These are phyloP conservation scores for Phortica magna DNA, from an alignment of 2,888 invertebrate genomes.

Conservation along the genomic window DNA sequence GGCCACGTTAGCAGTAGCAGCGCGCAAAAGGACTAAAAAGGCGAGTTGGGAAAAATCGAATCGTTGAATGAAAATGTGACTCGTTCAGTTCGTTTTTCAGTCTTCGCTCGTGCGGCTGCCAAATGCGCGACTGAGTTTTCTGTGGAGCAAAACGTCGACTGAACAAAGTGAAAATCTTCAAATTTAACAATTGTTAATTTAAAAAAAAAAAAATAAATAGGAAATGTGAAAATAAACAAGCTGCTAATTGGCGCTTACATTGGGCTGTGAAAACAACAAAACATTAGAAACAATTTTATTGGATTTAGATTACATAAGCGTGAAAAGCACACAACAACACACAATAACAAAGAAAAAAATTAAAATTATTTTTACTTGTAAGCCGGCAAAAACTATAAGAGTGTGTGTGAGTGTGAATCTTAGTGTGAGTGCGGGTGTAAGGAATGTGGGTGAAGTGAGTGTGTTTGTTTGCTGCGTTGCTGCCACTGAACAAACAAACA, in stretches of 20 bases:
- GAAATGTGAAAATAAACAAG: background rate
- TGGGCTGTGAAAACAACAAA: background rate
- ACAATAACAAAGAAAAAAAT: background rate
- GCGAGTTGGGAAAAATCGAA: conserved; percentile 29
- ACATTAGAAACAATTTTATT: background rate
- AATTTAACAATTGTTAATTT: background rate
- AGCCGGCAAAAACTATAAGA: conserved; percentile 12
- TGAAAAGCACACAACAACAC: background rate
- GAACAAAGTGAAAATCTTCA: background rate
- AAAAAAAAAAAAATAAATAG: background rate
- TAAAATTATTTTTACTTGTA: background rate
- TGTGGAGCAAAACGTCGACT: too few relatives aligned
- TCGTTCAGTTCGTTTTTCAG: conserved; percentile 25
- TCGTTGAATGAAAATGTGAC: conserved; percentile 22
- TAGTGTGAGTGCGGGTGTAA: background rate
- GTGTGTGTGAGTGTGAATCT: background rate
- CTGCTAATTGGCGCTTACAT: background rate
- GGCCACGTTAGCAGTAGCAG: background rate
- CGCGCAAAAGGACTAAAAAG: conserved; percentile 12
- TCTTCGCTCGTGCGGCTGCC: conserved; percentile 15
- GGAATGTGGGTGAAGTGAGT: background rate
- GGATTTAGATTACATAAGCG: conserved; percentile 11
- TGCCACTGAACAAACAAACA: background rate
- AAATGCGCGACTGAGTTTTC: background rate
- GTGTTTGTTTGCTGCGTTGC: background rate